These are phyloP conservation scores for Catagonus wagneri DNA, from an alignment of 2,113 vertebrate genomes.

Conservation along the genomic window DNA sequence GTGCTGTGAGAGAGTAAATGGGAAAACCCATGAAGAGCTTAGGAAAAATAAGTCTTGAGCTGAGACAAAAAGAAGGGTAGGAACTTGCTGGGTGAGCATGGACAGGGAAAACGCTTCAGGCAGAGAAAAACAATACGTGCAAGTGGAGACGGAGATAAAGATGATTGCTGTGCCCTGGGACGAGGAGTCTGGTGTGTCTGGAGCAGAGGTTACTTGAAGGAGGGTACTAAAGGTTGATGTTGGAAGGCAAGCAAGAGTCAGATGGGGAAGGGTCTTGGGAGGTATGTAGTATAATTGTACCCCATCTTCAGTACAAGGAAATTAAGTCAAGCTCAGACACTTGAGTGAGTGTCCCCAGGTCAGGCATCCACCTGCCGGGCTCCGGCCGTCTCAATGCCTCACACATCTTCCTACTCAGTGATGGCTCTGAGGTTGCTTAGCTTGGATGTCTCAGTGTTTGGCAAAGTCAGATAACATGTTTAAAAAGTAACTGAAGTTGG, in stretches of 20 bases:
- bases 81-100: not conserved
- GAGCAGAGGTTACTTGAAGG: not conserved
- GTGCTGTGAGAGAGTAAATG: not conserved
- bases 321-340: not conserved
- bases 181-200: not conserved
- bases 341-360: not conserved
- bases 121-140: not conserved
- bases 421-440: not conserved
- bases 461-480: not conserved
- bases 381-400: not conserved
- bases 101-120: not conserved
- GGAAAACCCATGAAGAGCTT: not conserved
- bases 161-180: not conserved
- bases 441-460: not conserved
- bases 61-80: not conserved
- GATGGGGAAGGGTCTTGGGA: not conserved
- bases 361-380: fast-evolving
- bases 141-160: not conserved
- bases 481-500: not conserved
- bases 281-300: not conserved
- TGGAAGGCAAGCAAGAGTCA: not conserved
- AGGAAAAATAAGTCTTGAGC: not conserved
- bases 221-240: not conserved
- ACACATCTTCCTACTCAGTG: not conserved
- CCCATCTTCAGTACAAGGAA: not conserved